Percentiles rank a stretch among this genome's conserved stretches.
phyloP scores from a whole-genome alignment of 2,888 invertebrate genomes.

The Nesidiocoris tenuis region DNA sequence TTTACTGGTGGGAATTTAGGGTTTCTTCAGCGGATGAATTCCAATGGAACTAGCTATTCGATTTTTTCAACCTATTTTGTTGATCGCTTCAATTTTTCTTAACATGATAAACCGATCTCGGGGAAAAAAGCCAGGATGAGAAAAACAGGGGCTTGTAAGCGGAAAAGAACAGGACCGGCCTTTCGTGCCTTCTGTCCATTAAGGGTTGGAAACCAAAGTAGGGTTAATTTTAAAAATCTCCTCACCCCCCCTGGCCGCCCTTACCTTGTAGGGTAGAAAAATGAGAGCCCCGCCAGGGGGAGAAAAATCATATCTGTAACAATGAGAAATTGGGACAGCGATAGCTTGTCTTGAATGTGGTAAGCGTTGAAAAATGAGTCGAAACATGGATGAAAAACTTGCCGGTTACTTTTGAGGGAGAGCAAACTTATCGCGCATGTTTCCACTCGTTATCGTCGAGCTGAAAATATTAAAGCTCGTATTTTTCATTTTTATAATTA shows the following conservation, averaged over 20 bases:
- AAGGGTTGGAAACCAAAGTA: not conserved
- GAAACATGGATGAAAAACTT: conserved; percentile 9
- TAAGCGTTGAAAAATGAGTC: conserved; percentile 33
- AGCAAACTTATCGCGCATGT: not conserved
- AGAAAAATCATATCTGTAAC: conserved; percentile 29
- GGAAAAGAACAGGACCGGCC: not conserved
- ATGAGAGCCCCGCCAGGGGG: not conserved
- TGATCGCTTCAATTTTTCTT: not conserved
- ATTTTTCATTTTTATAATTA: too few species aligned
- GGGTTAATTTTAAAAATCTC: not conserved
- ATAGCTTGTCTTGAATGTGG: conserved; percentile 27
- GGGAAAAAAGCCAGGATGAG: not conserved
- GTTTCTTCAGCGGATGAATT: too few species aligned
- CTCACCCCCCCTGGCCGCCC: not conserved
- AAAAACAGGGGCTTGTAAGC: not conserved
- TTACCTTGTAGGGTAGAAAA: not conserved
- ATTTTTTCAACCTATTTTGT: not conserved
- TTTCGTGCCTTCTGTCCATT: not conserved
- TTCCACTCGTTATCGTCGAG: not conserved
- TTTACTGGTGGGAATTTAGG: too few species aligned
- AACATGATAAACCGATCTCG: not conserved
- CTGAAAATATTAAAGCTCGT: not conserved
- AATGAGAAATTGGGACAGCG: conserved; percentile 32
- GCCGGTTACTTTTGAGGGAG: not conserved
- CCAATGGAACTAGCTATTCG: too few species aligned